Percentiles rank a stretch among this genome's conserved stretches.
phyloP scores from a whole-genome alignment of 2,113 vertebrate species.

The Sarotherodon lohbergeri region DNA sequence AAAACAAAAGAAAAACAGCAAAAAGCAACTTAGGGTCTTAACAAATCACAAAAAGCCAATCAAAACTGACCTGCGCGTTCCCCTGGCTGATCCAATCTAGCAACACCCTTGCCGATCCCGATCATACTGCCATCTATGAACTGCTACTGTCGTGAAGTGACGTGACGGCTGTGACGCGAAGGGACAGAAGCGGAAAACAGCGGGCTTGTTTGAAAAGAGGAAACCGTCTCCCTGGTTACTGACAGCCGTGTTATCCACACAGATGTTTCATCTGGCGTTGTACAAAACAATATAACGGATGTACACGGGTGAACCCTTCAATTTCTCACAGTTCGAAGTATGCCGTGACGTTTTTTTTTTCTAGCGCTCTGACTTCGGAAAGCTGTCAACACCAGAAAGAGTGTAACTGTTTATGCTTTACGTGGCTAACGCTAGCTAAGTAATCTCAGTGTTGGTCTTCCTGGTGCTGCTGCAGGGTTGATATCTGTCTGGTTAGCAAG shows the following conservation, averaged over 20 bases:
- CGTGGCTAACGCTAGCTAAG: slow-evolving; percentile 37
- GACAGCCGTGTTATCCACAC: not conserved
- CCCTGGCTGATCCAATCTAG: not conserved
- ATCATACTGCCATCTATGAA: slow-evolving; percentile 11
- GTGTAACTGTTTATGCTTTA: not conserved
- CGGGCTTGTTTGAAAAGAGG: slow-evolving; percentile 72
- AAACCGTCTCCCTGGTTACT: slow-evolving; percentile 22
- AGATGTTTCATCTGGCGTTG: not conserved
- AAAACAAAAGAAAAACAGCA: not conserved
- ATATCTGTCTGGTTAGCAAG: not conserved
- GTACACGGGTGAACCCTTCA: not conserved
- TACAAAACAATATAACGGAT: not conserved
- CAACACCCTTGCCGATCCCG: not conserved
- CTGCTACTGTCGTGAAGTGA: slow-evolving; percentile 36
- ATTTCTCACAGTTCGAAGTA: not conserved
- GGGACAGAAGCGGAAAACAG: slow-evolving; percentile 51
- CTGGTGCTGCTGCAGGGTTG: not conserved
- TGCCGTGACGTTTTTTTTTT: not conserved
- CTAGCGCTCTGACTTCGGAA: not conserved
- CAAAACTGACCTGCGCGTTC: not conserved
- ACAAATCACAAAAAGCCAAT: not conserved
- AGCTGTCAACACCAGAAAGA: not conserved
- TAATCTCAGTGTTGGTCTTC: not conserved
- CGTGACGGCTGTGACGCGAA: not conserved
- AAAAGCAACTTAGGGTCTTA: not conserved